A percentile compares a stretch with the other conserved stretches of the same genome.
Conservation (phyloP, 2,888 invertebrate species). For the Esperia sulphurella region DNA sequence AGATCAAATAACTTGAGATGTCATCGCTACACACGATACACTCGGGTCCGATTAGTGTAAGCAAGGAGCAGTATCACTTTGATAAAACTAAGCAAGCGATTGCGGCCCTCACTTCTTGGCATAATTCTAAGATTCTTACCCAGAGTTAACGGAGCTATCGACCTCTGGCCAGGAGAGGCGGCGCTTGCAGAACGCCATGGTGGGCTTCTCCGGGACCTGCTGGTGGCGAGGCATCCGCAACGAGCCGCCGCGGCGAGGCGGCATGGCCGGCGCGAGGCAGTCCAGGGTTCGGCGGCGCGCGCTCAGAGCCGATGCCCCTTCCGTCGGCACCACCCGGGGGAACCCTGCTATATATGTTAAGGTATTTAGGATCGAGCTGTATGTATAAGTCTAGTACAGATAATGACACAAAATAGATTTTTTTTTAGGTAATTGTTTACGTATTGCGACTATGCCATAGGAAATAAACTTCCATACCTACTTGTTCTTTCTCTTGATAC, state of each 20-base stretch:
- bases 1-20: too few species aligned
- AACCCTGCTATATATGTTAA: constrained; percentile 68
- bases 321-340: constrained; percentile 85
- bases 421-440: too few species aligned
- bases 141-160: constrained; percentile 89
- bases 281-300: constrained; percentile 82
- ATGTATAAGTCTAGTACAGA: not conserved
- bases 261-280: constrained; percentile 76
- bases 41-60: too few species aligned
- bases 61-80: too few species aligned
- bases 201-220: constrained; percentile 82
- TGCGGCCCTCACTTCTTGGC: too few species aligned
- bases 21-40: too few species aligned
- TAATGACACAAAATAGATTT: too few species aligned
- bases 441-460: too few species aligned
- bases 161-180: constrained; percentile 92
- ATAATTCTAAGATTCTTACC: too few species aligned
- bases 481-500: too few species aligned
- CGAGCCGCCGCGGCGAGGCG: constrained; percentile 77
- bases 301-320: constrained; percentile 79
- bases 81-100: too few species aligned
- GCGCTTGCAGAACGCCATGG: constrained; percentile 87
- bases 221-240: constrained; percentile 79
- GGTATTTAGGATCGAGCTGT: not conserved
- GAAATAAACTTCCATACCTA: too few species aligned